A percentile compares a stretch with the other conserved stretches of the same genome.
These are phyloP conservation scores for Acromyrmex heyeri DNA, from an alignment of 1,140 invertebrate genomes.

Conservation along the genomic window DNA sequence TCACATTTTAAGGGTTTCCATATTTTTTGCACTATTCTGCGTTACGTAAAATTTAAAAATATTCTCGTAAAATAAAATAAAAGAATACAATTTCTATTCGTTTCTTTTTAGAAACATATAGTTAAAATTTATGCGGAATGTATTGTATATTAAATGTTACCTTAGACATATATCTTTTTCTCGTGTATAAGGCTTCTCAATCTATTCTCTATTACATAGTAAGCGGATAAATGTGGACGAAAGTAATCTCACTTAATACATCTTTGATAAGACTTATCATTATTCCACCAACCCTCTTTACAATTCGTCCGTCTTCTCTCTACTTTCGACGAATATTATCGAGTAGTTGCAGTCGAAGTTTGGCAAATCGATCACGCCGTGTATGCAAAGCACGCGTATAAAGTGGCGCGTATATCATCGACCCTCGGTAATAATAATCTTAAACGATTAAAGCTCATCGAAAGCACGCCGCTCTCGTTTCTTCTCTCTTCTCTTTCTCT, in stretches of 20 bases:
- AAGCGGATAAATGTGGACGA: neutral
- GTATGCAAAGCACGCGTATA: neutral
- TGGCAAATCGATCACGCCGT: slow-evolving; percentile 14
- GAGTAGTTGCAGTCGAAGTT: slow-evolving; percentile 26
- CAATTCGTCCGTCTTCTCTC: slow-evolving; percentile 21
- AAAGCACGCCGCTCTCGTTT: neutral
- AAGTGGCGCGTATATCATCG: neutral
- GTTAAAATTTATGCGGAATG: neutral
- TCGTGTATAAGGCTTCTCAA: neutral
- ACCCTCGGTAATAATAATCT: neutral
- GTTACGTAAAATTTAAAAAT: neutral
- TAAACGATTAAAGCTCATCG: neutral
- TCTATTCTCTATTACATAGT: neutral
- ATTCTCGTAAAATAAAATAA: neutral
- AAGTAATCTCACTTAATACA: slow-evolving; percentile 28
- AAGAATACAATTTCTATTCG: neutral
- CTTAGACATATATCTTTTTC: neutral
- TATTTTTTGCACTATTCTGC: neutral
- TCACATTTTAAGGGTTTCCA: neutral
- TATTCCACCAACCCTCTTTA: slow-evolving; percentile 1
- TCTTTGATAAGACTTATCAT: neutral
- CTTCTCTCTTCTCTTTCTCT: neutral
- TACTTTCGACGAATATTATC: slow-evolving; percentile 35
- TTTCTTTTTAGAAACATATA: neutral
- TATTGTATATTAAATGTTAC: neutral